phyloP scores from a whole-genome alignment of 1,140 invertebrate genomes.

The Eumeta japonica region DNA sequence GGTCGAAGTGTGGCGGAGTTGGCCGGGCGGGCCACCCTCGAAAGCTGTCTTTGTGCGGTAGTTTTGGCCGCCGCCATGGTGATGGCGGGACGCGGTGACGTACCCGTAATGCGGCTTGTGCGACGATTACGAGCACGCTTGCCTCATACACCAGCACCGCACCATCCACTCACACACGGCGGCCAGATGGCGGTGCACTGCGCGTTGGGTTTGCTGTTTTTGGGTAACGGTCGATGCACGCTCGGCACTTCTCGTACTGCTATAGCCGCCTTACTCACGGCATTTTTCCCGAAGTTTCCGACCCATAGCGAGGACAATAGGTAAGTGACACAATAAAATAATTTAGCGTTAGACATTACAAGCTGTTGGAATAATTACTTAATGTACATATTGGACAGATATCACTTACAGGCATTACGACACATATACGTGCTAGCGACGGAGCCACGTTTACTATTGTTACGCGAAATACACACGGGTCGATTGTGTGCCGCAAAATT shows the following conservation, averaged over 20 bases:
- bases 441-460: conserved; percentile 83
- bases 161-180: conserved; percentile 74
- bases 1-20: conserved; percentile 77
- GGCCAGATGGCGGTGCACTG: conserved; percentile 90
- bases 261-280: conserved; percentile 84
- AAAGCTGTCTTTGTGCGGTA: conserved; percentile 84
- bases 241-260: conserved; percentile 80
- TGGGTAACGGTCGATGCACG: conserved; percentile 90
- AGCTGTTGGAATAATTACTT: not conserved
- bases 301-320: conserved; percentile 94
- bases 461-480: conserved; percentile 79
- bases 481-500: conserved; percentile 80
- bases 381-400: conserved; percentile 60
- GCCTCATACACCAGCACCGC: conserved; percentile 40
- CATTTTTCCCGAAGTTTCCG: conserved; percentile 96
- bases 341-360: not conserved
- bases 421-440: conserved; percentile 94
- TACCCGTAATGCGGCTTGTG: conserved; percentile 82
- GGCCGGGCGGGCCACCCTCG: conserved; percentile 85
- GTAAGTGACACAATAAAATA: conserved; percentile 36
- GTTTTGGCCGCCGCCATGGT: conserved; percentile 78
- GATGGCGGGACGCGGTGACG: conserved; percentile 91
- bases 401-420: conserved; percentile 92
- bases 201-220: conserved; percentile 87
- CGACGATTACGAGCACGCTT: conserved; percentile 77